phyloP scores from a whole-genome alignment of 2,113 vertebrate genomes.

The Tauraco erythrolophus region DNA sequence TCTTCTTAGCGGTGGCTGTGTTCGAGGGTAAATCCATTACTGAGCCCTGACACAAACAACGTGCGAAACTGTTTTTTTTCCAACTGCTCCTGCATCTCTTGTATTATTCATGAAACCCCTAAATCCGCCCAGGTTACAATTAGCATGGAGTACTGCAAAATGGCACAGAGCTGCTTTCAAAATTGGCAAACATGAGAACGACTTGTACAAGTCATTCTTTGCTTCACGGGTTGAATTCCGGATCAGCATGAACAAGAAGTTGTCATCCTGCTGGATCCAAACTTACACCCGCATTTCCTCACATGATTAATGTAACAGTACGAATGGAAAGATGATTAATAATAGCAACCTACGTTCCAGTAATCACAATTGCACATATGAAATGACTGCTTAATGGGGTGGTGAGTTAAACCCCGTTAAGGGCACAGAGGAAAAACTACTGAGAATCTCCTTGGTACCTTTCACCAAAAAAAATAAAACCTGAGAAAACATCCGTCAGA shows the following conservation, averaged over 20 bases:
- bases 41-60: conserved; percentile 36
- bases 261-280: conserved; percentile 14
- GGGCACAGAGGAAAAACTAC: conserved; percentile 5
- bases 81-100: neutral
- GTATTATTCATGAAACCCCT: conserved; percentile 24
- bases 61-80: neutral
- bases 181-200: conserved; percentile 36
- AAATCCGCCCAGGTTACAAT: conserved; percentile 22
- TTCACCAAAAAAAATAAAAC: neutral
- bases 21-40: conserved; percentile 25
- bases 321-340: conserved; percentile 41
- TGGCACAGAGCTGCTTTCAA: neutral
- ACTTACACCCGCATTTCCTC: neutral
- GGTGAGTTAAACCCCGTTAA: conserved; percentile 42
- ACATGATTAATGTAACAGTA: conserved; percentile 33
- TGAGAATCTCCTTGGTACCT: neutral
- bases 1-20: conserved; percentile 39
- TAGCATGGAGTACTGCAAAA: conserved; percentile 35
- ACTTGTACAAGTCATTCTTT: conserved; percentile 40
- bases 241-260: neutral
- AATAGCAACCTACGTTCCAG: conserved; percentile 58
- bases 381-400: conserved; percentile 59
- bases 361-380: conserved; percentile 56
- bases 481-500: neutral
- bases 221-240: neutral